Percentiles rank a stretch among this genome's conserved stretches.
These are phyloP conservation scores for Drosophila bifasciata DNA, from an alignment of 1,140 invertebrate genomes.

Conservation along the genomic window DNA sequence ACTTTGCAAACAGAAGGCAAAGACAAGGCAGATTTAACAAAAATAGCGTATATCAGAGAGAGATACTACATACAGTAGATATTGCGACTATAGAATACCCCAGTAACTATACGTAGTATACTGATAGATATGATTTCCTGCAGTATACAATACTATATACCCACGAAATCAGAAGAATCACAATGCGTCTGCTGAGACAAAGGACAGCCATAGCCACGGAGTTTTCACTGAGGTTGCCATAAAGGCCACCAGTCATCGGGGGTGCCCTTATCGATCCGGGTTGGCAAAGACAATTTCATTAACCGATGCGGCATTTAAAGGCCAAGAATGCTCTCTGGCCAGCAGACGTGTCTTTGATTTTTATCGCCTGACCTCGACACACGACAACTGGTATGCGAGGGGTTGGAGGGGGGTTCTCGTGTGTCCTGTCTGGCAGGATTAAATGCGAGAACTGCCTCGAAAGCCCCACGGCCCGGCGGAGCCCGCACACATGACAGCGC, in stretches of 20 bases:
- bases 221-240: slow-evolving; percentile 12
- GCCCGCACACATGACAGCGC: slow-evolving; percentile 18
- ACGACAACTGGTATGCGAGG: not conserved
- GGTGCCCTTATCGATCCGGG: slow-evolving; percentile 7
- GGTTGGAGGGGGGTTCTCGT: too few species aligned
- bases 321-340: slow-evolving; percentile 33
- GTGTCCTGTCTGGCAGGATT: slow-evolving; percentile 40
- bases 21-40: not conserved
- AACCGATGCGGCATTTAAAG: slow-evolving; percentile 56
- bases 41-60: not conserved
- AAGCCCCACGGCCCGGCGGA: not conserved
- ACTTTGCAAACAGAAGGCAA: slow-evolving; percentile 34
- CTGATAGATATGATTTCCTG: too few species aligned
- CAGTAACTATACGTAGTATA: too few species aligned
- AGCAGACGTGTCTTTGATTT: slow-evolving; percentile 64
- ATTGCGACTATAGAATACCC: too few species aligned
- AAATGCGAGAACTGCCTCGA: slow-evolving; percentile 32
- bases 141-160: too few species aligned
- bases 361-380: slow-evolving; percentile 56
- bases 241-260: not conserved
- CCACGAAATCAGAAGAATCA: not conserved
- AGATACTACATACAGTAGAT: too few species aligned
- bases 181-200: slow-evolving; percentile 1
- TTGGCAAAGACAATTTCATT: slow-evolving; percentile 69
- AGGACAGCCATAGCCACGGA: not conserved